Evolutionary conservation across 2,888 invertebrate genomes (phyloP).

Genomic region (Lithodes maja): DNA sequence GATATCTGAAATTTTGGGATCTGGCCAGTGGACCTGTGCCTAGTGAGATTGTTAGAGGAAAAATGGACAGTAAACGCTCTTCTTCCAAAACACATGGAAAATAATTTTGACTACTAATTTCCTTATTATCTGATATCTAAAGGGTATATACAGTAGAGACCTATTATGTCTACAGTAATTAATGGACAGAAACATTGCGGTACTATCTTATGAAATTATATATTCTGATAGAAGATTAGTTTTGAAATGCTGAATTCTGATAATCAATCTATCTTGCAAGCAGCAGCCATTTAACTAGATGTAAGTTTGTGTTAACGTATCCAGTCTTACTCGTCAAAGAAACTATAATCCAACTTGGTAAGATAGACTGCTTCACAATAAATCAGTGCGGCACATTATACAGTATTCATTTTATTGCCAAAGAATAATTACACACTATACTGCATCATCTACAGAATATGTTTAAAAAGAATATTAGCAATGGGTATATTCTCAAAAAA

Average conservation of each 20-base stretch:
- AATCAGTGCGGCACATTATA: too few species aligned
- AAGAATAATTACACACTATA: too few species aligned
- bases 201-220: conserved; percentile 37
- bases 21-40: too few species aligned
- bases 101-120: conserved; percentile 1
- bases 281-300: conserved; percentile 38
- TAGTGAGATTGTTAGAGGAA: background rate
- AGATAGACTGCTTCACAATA: background rate
- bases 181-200: conserved; percentile 34
- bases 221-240: conserved; percentile 37
- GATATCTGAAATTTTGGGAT: too few species aligned
- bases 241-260: conserved; percentile 52
- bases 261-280: conserved; percentile 54
- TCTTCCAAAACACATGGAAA: conserved; percentile 20
- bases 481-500: too few species aligned
- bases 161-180: conserved; percentile 51
- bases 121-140: too few species aligned
- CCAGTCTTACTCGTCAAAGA: conserved; percentile 51
- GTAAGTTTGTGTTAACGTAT: conserved; percentile 42
- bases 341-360: conserved; percentile 49
- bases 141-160: too few species aligned
- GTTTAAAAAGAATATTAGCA: too few species aligned
- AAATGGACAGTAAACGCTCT: background rate
- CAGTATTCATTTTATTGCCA: too few species aligned
- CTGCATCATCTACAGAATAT: too few species aligned